Conservation (phyloP, 53 echinoderm and acorn worm genomes). For the Zoroaster sp. region DNA sequence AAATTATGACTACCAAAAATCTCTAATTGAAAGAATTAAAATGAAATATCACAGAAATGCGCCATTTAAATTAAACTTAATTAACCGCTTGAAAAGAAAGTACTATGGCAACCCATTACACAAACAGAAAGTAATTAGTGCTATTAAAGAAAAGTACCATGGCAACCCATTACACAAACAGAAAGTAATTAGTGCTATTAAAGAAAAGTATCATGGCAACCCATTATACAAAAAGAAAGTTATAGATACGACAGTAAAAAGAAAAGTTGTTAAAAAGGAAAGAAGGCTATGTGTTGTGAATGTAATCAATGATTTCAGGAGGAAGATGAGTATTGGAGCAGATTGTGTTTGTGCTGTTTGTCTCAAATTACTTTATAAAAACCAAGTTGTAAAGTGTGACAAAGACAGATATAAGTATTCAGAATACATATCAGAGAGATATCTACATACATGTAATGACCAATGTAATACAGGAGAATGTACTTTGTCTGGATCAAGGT, state of each 20-base stretch:
- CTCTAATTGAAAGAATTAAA: not conserved
- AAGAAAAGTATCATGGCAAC: constrained; percentile 8
- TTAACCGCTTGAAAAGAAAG: not conserved
- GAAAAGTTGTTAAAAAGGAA: not conserved
- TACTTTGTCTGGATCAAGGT: constrained; percentile 7
- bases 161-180: not conserved
- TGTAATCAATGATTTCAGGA: constrained; percentile 18
- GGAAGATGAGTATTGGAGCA: constrained; percentile 17
- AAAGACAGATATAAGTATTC: constrained; percentile 29
- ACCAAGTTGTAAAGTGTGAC: constrained; percentile 50
- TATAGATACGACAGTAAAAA: not conserved
- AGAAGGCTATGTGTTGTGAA: not conserved
- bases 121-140: not conserved
- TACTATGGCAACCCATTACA: not conserved
- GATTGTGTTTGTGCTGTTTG: constrained; percentile 58
- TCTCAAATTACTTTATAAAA: constrained; percentile 37
- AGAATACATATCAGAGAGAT: constrained; percentile 29
- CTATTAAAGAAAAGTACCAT: not conserved
- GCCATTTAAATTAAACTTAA: not conserved
- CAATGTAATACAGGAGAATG: not conserved
- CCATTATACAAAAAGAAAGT: not conserved
- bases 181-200: not conserved
- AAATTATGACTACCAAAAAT: not conserved
- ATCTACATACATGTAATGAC: constrained; percentile 53
- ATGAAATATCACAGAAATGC: not conserved